Percentiles rank a stretch among this genome's conserved stretches.
phyloP scores from a whole-genome alignment of 1,140 invertebrate species.

The Bombus polaris region DNA sequence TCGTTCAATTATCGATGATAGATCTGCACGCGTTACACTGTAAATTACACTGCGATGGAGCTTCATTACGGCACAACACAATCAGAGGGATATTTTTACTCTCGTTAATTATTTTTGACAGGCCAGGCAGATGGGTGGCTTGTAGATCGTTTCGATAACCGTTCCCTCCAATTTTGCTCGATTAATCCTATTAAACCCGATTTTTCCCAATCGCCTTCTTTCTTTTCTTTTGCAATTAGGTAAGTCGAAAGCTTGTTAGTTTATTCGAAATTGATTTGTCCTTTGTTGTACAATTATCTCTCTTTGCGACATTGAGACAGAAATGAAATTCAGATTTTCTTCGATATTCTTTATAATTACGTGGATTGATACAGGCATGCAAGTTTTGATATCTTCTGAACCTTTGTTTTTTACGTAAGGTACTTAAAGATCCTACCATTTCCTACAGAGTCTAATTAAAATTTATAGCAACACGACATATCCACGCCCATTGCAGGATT shows the following conservation, averaged over 20 bases:
- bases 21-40: conserved; percentile 31
- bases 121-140: neutral
- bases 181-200: conserved; percentile 12
- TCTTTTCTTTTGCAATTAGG: neutral
- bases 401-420: neutral
- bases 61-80: conserved; percentile 27
- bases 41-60: conserved; percentile 18
- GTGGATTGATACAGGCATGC: neutral
- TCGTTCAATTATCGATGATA: conserved; percentile 55
- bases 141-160: conserved; percentile 10
- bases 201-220: neutral
- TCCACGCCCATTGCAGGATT: neutral
- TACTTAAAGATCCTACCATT: neutral
- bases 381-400: neutral
- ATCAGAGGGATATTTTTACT: conserved; percentile 29
- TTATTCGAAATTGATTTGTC: conserved; percentile 5
- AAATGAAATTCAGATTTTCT: neutral
- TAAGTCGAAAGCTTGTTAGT: neutral
- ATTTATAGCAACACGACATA: conserved; percentile 10
- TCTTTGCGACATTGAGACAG: neutral
- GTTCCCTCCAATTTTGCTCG: neutral
- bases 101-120: conserved; percentile 45
- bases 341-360: neutral
- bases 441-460: neutral
- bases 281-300: neutral